Percentiles rank a stretch among this genome's conserved stretches.
phyloP scores from a whole-genome alignment of 1,140 invertebrate genomes.

The Lasaia peninsularis region DNA sequence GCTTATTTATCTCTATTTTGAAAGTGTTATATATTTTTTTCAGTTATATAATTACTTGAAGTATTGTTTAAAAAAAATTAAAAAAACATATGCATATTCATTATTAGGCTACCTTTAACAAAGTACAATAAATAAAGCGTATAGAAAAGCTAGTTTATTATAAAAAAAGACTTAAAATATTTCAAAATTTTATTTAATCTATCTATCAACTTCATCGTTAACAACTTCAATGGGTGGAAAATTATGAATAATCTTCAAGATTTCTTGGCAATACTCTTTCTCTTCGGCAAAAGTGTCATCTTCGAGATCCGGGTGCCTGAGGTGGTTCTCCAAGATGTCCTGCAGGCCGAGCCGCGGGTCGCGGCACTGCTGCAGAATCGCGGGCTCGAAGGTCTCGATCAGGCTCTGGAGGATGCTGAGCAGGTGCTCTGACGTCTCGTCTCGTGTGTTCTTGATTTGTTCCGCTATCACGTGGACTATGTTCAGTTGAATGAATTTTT shows the following conservation, averaged over 20 bases:
- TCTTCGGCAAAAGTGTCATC: conserved; percentile 43
- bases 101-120: too few relatives aligned
- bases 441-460: conserved; percentile 31
- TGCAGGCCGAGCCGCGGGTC: conserved; percentile 39
- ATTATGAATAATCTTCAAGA: conserved; percentile 36
- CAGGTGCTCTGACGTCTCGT: conserved; percentile 42
- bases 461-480: conserved; percentile 35
- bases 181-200: not conserved
- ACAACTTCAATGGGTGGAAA: conserved; percentile 18
- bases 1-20: too few relatives aligned
- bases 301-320: conserved; percentile 33
- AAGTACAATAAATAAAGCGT: not conserved
- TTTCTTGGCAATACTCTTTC: conserved; percentile 41
- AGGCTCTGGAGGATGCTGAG: conserved; percentile 37
- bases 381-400: conserved; percentile 27
- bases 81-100: too few relatives aligned
- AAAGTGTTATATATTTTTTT: too few relatives aligned
- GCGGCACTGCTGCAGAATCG: conserved; percentile 33
- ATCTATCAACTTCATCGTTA: conserved; percentile 39
- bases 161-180: too few relatives aligned
- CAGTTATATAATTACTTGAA: too few relatives aligned
- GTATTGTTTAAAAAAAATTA: too few relatives aligned
- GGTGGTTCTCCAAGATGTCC: conserved; percentile 37
- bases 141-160: not conserved
- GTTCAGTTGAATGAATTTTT: conserved; percentile 45